Conservation (phyloP, 2,113 vertebrate genomes). For the Nyctereutes procyonoides region DNA sequence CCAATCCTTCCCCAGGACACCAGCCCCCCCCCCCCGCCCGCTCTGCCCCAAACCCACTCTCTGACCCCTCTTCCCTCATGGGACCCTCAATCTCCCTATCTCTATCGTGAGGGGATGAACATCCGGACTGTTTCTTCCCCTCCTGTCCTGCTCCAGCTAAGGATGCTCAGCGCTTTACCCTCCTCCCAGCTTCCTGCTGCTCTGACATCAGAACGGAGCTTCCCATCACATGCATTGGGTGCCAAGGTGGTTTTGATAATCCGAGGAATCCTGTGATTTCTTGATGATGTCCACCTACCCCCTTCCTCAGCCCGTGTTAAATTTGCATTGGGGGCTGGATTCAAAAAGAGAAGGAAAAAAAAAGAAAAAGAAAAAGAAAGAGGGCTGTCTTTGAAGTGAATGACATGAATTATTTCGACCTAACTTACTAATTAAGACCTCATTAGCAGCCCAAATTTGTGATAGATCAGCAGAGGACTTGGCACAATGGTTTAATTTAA, state of each 20-base stretch:
- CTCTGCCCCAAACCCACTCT: not conserved
- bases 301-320: not conserved
- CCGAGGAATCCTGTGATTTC: not conserved
- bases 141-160: not conserved
- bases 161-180: fast-evolving
- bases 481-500: slow-evolving; percentile 90
- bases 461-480: slow-evolving; percentile 89
- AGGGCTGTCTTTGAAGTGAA: slow-evolving; percentile 80
- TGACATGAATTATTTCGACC: slow-evolving; percentile 87
- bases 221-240: fast-evolving
- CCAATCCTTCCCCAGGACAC: not conserved
- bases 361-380: not conserved
- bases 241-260: not conserved
- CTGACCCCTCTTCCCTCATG: fast-evolving
- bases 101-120: too few species aligned
- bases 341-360: fast-evolving
- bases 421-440: slow-evolving; percentile 89
- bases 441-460: slow-evolving; percentile 91
- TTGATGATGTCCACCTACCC: not conserved
- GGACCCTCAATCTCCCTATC: not conserved
- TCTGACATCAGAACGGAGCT: not conserved
- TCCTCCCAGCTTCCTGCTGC: too few species aligned
- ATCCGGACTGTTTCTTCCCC: not conserved
- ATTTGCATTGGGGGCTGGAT: slow-evolving; percentile 43
- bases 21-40: not conserved